Percentiles rank a stretch among this genome's conserved stretches.
phyloP scores from a whole-genome alignment of 2,888 invertebrate genomes.

The Scelioninae gen. 1 region DNA sequence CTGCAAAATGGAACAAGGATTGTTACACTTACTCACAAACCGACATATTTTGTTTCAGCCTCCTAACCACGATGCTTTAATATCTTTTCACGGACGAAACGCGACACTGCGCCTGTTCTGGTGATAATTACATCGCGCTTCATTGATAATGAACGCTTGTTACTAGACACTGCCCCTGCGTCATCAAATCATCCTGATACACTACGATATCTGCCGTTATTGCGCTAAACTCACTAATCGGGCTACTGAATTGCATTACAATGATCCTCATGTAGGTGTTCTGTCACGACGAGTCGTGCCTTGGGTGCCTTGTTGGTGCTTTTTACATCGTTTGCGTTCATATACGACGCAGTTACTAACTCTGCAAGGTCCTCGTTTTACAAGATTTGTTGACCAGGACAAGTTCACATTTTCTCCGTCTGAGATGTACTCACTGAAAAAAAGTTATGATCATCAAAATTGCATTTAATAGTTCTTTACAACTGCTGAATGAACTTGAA shows the following conservation, averaged over 20 bases:
- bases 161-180: conserved; percentile 60
- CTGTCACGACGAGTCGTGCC: neutral
- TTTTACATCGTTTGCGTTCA: neutral
- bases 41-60: conserved; percentile 53
- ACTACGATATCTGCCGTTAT: conserved; percentile 34
- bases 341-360: neutral
- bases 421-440: too few relatives aligned
- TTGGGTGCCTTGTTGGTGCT: neutral
- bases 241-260: conserved; percentile 15
- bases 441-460: too few relatives aligned
- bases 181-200: conserved; percentile 28
- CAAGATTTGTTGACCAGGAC: conserved; percentile 1
- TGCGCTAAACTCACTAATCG: conserved; percentile 37
- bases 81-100: conserved; percentile 56
- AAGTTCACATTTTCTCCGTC: neutral
- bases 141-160: conserved; percentile 67
- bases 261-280: conserved; percentile 23
- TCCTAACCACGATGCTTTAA: conserved; percentile 55
- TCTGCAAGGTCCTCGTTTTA: neutral
- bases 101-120: conserved; percentile 4
- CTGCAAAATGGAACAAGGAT: conserved; percentile 69
- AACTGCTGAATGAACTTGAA: too few relatives aligned
- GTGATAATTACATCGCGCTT: conserved; percentile 64
- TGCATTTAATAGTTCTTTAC: too few relatives aligned
- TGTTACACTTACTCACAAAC: conserved; percentile 57